Evolutionary conservation across 2,797 vertebrate species (phyloP), one percentile per base, ranked within the genome.

Genomic region (Chaenodraco wilsoni): DNA sequence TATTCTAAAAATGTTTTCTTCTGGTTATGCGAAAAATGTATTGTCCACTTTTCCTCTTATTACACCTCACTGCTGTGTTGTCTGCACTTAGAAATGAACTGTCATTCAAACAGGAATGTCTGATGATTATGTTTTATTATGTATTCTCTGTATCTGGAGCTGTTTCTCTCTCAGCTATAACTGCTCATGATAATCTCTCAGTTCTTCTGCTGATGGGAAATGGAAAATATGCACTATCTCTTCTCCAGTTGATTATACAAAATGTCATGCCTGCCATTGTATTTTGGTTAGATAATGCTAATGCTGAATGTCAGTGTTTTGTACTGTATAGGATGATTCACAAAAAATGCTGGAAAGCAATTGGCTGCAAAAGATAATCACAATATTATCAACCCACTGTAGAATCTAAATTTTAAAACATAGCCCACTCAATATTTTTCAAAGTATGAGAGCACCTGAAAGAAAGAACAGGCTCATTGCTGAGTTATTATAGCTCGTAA

Each of bases 101-200:
- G 76, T 52, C 67, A 75, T 5, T 74, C 72, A 72, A 37, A 57
- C 19, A 6, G 10, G 16, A 21, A 59, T 50, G 82, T 65, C 9
- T 69, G 65, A 70, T 78, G 72, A 79, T 73, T 12, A 49, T 41
- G 64, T 64, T 64, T 3, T 27, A 27, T 27, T 3, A 27, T 27
- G 23, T 27, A 67, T 50, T 57, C 60, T 69, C 33, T 21, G 72
- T 46, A 51, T 43, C 48, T 41, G 45, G 1, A 1, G 3, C 45
- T 50, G 61, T 71, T 65, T 72, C 52, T 76, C 60, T 43, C 64
- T 74, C 69, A 71, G 72, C 61, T 65, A 11, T 37, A 37, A 37
- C 33, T 37, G 33, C 8, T 6, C 8, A 33, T 37, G 33, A 6
- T 37, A 37, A 37, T 37, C 33, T 37, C 33, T 37, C 33, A 37